Conservation (phyloP, 1,140 invertebrate genomes). For the Phthorimaea operculella region DNA sequence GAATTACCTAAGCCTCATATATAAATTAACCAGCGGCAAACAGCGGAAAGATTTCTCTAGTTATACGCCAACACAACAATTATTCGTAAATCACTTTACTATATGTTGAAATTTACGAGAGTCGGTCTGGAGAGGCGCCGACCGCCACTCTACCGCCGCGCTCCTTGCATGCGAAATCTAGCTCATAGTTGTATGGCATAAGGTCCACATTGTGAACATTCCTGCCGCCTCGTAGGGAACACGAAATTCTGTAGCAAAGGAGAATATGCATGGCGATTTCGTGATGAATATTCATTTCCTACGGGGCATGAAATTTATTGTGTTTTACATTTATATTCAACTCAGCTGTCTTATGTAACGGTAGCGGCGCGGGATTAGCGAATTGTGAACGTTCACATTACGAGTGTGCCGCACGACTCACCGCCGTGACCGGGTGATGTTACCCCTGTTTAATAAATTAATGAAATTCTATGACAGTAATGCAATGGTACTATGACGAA, state of each 20-base stretch:
- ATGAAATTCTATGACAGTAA: constrained; percentile 32
- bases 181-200: constrained; percentile 34
- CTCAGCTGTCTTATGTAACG: constrained; percentile 66
- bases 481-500: background rate
- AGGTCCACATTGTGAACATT: constrained; percentile 41
- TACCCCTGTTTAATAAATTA: constrained; percentile 38
- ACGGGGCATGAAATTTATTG: constrained; percentile 69
- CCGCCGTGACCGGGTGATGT: constrained; percentile 38
- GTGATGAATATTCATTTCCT: constrained; percentile 69
- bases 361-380: constrained; percentile 63
- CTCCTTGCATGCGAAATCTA: constrained; percentile 34
- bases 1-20: constrained; percentile 68
- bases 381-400: constrained; percentile 60
- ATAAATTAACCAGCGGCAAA: constrained; percentile 66
- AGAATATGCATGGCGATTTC: constrained; percentile 68
- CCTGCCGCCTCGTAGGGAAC: constrained; percentile 29
- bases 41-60: constrained; percentile 68
- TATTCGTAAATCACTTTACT: constrained; percentile 69
- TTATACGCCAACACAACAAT: constrained; percentile 68
- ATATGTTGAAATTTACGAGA: constrained; percentile 68
- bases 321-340: constrained; percentile 69
- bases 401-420: constrained; percentile 34
- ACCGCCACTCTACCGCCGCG: constrained; percentile 29
- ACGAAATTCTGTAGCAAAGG: constrained; percentile 58
- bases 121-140: constrained; percentile 37